Evolutionary conservation across 2,888 invertebrate species (phyloP), one percentile per base, ranked within the genome.

Genomic region (Amblyjoppa proteus): DNA sequence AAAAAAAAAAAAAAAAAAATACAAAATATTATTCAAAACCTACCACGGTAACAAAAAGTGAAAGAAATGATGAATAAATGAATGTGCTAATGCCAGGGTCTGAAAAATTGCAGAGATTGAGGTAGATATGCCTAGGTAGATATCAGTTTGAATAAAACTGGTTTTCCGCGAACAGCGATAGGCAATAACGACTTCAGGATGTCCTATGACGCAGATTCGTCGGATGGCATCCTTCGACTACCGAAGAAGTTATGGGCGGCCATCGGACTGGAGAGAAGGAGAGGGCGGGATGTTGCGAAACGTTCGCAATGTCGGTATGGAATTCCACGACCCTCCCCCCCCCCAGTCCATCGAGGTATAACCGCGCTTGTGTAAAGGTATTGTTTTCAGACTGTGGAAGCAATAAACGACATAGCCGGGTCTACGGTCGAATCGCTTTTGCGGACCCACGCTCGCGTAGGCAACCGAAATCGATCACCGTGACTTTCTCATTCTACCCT

Each of bases 361-460:
- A 49, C 69, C 66, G 78, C 81, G 78, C 74, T 85, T 66, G 74
- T 70, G 45, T 70, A 64, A 68, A 78, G 79, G 81, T 76, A 85
- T 86, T 88, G 91, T 92, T 92, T 91, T 90, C 91, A 88, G 88
- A 87, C 86, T 74, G 78, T 82, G 90, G 89, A 89, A 88, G 88
- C 91, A 90, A 91, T 92, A 92, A 91, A 92, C 89, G 91, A 84
- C 90, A 88, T 87, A 85, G 84, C 61, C 66, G 61, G 88, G 89
- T 84, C 66, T 89, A 87, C 89, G 88, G 80, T 80, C 73, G 88
- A 88, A 85, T 87, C 71, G 84, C 84, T 88, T 88, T 87, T 83
- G 85, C 83, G 78, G 74, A 64, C 49, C 78, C 81, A 84, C 84
- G 86, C 83, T 85, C 83, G 82, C 81, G 81, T 84, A 87, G 73